phyloP scores from a whole-genome alignment of 1,140 invertebrate genomes.

The Listronotus bonariensis region DNA sequence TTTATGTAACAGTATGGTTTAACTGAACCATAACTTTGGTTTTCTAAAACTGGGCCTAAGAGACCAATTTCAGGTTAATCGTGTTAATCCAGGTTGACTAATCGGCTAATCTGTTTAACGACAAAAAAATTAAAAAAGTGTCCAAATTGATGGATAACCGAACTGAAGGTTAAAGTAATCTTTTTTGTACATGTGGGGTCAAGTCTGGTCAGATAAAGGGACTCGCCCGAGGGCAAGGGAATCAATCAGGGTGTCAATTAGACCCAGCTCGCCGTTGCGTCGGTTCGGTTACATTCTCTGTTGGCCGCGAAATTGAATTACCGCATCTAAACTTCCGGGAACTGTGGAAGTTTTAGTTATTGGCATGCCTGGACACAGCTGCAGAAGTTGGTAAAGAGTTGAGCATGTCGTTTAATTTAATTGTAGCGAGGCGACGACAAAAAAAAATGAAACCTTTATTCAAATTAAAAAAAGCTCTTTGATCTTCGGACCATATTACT shows the following conservation, averaged over 20 bases:
- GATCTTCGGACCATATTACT: no score
- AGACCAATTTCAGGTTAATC: no score
- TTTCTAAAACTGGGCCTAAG: no score
- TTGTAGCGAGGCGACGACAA: background rate
- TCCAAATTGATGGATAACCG: conserved; percentile 13
- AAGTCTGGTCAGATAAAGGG: conserved; percentile 35
- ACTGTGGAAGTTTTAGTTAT: background rate
- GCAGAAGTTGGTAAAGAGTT: background rate
- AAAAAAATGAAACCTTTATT: no score
- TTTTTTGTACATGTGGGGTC: conserved; percentile 25
- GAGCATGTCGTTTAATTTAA: background rate
- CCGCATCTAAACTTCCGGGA: background rate
- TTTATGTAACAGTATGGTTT: no score
- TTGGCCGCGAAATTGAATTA: conserved; percentile 26
- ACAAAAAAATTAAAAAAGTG: conserved; percentile 21
- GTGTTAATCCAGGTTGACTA: no score
- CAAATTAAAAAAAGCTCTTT: no score
- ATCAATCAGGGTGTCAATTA: conserved; percentile 42
- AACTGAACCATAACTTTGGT: no score
- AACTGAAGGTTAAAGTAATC: conserved; percentile 4
- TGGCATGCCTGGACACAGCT: background rate
- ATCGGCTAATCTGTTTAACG: conserved; percentile 18
- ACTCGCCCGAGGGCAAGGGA: conserved; percentile 21
- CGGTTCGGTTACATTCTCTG: background rate
- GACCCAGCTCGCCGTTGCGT: conserved; percentile 6